Conservation (phyloP, 2,113 vertebrate species). For the Mastomys natalensis region DNA sequence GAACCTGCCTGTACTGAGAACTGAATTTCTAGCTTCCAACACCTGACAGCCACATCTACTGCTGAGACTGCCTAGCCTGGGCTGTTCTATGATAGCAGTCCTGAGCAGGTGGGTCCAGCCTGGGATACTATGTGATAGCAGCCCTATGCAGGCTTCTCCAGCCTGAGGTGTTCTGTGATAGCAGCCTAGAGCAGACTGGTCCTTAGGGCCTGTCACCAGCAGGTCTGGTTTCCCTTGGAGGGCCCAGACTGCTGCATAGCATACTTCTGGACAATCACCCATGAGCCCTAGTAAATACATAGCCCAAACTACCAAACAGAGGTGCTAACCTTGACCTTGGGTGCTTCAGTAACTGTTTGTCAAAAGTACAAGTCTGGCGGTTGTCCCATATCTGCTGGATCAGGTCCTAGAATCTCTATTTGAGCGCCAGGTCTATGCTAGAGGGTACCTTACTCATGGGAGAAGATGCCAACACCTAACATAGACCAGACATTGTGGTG, state of each 20-base stretch:
- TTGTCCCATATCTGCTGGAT: background rate
- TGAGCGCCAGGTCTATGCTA: background rate
- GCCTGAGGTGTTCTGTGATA: background rate
- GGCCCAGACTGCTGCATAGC: background rate
- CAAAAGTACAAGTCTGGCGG: background rate
- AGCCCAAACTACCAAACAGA: background rate
- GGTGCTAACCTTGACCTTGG: background rate
- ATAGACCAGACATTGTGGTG: fast-evolving
- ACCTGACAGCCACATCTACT: background rate
- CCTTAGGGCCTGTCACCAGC: background rate
- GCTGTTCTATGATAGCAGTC: background rate
- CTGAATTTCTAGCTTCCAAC: background rate
- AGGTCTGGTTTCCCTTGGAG: background rate
- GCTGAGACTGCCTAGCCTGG: background rate
- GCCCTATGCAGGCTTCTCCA: background rate
- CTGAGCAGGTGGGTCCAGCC: background rate
- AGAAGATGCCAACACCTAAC: too few species aligned
- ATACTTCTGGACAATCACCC: fast-evolving
- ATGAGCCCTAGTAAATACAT: fast-evolving
- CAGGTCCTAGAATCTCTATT: background rate
- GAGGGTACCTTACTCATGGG: background rate
- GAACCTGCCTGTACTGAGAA: background rate
- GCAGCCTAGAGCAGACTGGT: background rate
- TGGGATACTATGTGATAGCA: background rate
- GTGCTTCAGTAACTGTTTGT: background rate